These are phyloP conservation scores for Scyliorhinus canicula DNA, from an alignment of 2,797 vertebrate species.

Conservation along the genomic window DNA sequence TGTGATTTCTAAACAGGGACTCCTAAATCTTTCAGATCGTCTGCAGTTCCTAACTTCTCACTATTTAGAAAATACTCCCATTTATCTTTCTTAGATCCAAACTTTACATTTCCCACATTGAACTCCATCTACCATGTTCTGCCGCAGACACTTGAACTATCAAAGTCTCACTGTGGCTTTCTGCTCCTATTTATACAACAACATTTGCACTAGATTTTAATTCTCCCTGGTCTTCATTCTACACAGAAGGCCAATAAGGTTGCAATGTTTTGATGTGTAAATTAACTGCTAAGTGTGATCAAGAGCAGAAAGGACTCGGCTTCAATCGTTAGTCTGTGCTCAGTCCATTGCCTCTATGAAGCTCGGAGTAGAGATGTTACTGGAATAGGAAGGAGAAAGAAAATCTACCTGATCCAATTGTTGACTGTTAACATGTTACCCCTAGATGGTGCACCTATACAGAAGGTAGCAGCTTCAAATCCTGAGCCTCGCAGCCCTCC, in stretches of 20 bases:
- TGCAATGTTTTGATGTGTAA: not conserved
- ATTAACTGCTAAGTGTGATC: not conserved
- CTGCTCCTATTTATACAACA: not conserved
- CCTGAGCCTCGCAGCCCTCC: not conserved
- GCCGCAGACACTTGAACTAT: not conserved
- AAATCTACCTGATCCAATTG: not conserved
- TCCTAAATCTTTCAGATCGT: not conserved
- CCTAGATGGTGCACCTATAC: not conserved
- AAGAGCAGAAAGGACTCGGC: not conserved
- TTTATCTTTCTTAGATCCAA: not conserved
- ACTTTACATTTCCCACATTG: not conserved
- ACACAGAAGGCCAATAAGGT: not conserved
- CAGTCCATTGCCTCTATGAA: not conserved
- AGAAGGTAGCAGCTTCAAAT: not conserved
- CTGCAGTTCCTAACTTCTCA: not conserved
- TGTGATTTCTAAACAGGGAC: not conserved
- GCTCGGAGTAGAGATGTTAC: not conserved
- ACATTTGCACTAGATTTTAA: not conserved
- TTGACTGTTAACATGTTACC: not conserved
- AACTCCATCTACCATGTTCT: not conserved
- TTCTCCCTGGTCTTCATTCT: not conserved
- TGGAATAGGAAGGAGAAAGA: not conserved
- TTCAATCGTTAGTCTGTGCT: not conserved
- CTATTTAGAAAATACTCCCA: not conserved
- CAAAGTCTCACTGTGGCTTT: not conserved